Evolutionary conservation across 1,140 invertebrate genomes (phyloP), one percentile per base, ranked within the genome.

Genomic region (Gonioctena quinquepunctata): DNA sequence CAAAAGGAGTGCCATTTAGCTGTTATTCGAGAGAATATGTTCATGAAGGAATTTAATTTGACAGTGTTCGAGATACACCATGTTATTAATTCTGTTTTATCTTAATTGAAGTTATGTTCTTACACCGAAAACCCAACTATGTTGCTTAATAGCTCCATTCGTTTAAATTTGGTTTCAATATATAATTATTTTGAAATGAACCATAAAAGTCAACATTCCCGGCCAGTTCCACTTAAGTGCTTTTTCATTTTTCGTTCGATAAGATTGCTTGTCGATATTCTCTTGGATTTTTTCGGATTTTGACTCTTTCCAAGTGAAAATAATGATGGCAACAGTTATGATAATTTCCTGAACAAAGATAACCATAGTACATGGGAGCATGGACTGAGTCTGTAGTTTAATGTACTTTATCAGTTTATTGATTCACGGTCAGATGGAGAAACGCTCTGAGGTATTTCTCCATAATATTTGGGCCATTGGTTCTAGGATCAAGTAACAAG

Each of bases 81-180:
- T 66, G 63, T 66, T 66, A 66, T 66, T 66, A 66, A 66, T 66
- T 54, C 63, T 66, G 60, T 66, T 66, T 66, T 66, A 66, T 66
- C 63, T 66, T 66, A 66, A 66, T 66, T 66, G 63, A 66, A 28
- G 49, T 49, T 52, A 66, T 66, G 63, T 66, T 52, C 61, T 54
- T 66, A 66, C 63, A 66, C 63, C 63, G 63, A 52, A 66, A 27
- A 16, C 48, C 48, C 63, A 66, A 66, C 63, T 66, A 66, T 66
- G 50, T 66, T 66, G 63, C 49, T 66, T 66, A 66, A 66, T 54
- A 66, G 63, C 63, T 27, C 63, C 63, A 66, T 66, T 66, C 63
- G 33, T 66, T 66, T 66, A 66, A 66, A 66, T 66, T 66, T 54
- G 27, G 49, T 54, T 54, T 66, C 33, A 26, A 66, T 66, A 66